Percentiles rank a stretch among this genome's conserved stretches.
phyloP scores from a whole-genome alignment of 2,797 vertebrate genomes.

The Esox lucius region DNA sequence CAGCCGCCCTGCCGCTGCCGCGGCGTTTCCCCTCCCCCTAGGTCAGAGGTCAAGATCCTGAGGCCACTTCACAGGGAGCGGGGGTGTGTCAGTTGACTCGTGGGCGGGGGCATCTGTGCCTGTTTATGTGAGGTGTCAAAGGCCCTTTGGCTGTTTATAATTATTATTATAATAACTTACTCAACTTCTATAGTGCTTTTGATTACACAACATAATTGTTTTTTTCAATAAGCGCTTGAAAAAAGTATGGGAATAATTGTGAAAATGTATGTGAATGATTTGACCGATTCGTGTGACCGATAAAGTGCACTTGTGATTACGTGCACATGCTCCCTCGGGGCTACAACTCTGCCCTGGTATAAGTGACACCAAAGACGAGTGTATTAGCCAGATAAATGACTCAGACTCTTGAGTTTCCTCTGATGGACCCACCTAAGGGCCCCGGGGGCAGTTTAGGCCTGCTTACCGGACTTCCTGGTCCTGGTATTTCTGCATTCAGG shows the following conservation, averaged over 20 bases:
- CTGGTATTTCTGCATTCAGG: slow-evolving; percentile 2
- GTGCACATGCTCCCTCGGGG: neutral
- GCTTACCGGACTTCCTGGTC: neutral
- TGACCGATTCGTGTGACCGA: too few species aligned
- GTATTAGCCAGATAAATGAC: neutral
- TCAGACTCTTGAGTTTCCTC: neutral
- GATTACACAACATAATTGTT: too few species aligned
- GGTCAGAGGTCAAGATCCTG: slow-evolving; percentile 52
- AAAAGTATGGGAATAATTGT: too few species aligned
- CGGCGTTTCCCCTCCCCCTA: slow-evolving; percentile 29
- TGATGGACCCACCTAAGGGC: neutral
- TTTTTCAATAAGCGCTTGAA: too few species aligned
- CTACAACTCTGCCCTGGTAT: neutral
- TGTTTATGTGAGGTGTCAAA: neutral
- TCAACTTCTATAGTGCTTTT: too few species aligned
- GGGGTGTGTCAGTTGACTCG: neutral
- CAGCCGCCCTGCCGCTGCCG: slow-evolving; percentile 26
- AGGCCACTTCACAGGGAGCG: slow-evolving; percentile 43
- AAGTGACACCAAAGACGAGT: neutral
- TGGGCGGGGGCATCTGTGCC: neutral
- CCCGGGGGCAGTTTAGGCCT: neutral
- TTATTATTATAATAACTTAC: neutral
- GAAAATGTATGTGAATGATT: neutral
- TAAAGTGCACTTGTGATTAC: neutral
- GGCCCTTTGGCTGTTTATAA: neutral